Evolutionary conservation across 2,113 vertebrate species (phyloP), one percentile per base, ranked within the genome.

Genomic region (Hippocampus mohnikei): DNA sequence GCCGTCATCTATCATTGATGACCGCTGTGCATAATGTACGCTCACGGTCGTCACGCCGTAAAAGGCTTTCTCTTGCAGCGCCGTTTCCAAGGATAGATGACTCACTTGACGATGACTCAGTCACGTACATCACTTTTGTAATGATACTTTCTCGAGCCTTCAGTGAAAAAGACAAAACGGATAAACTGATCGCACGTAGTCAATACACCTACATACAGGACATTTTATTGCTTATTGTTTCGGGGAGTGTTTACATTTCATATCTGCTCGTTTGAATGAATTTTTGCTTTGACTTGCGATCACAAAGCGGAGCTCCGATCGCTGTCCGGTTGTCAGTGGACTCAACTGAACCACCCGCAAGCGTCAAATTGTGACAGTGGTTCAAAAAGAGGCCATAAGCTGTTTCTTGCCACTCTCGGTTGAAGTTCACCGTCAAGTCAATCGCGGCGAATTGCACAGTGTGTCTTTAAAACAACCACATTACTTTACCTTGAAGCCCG

Each of bases 21-120:
- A 15, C 1, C 13, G 15, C 27, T 23, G 2, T 21, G 10, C 53
- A 56, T 58, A 8, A 13, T 55, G 52, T 55, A 11, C 11, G 16
- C 20, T 1, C 13, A 33, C 16, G 3, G 6, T 18, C 58, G 25
- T 9, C 23, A 23, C 21, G n/a, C 8, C 1, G 2, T 60, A 60
- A 60, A 60, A 60, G 58, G 25, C 6, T 60, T 60, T 33, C 27
- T 33, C 7, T 33, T 60, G 2, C 33, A 37, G 8, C 18, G 16
- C 52, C 8, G 16, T 16, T 29, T 25, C 23, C 15, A 33, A 20
- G 58, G 12, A 60, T 33, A 18, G 27, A 73, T 83, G 80, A 85
- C 27, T 80, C 83, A 81, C n/a, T 21, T 41, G 50, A 37, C 27
- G 53, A 72, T 85, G 81, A 88, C 25, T 84, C 81, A 59, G 33